phyloP scores from a whole-genome alignment of 2,888 invertebrate genomes.

The Tachina grossa region DNA sequence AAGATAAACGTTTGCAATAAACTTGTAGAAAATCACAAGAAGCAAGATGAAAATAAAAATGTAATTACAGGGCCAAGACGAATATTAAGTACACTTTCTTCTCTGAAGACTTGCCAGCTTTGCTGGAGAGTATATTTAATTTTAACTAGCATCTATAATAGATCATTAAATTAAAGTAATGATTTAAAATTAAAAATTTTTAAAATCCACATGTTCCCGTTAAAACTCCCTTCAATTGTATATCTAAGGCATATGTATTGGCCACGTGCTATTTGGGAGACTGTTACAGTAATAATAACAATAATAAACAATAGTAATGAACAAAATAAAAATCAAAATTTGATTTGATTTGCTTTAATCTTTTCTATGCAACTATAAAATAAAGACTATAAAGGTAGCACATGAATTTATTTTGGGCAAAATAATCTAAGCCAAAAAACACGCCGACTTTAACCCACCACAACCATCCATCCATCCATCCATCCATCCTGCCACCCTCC shows the following conservation, averaged over 20 bases:
- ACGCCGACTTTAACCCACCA: conserved; percentile 33
- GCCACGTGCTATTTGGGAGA: background rate
- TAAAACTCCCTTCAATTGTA: no score
- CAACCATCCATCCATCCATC: conserved; percentile 18
- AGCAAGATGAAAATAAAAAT: background rate
- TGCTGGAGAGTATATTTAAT: no score
- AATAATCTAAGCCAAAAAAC: conserved; percentile 20
- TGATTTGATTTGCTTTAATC: background rate
- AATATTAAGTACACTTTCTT: background rate
- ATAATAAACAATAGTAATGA: background rate
- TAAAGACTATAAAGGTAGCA: background rate
- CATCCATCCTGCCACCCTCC: conserved; percentile 21
- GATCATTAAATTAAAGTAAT: no score
- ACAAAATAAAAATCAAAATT: background rate
- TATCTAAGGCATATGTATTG: background rate
- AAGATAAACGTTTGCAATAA: background rate
- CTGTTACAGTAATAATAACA: no score
- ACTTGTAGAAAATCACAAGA: no score
- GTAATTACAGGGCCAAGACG: background rate
- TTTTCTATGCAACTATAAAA: background rate
- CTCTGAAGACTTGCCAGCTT: no score
- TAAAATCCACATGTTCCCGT: no score
- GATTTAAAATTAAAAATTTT: no score
- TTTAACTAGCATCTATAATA: no score
- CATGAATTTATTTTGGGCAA: background rate